phyloP scores from a whole-genome alignment of 2,113 vertebrate species.

The Egretta garzetta region DNA sequence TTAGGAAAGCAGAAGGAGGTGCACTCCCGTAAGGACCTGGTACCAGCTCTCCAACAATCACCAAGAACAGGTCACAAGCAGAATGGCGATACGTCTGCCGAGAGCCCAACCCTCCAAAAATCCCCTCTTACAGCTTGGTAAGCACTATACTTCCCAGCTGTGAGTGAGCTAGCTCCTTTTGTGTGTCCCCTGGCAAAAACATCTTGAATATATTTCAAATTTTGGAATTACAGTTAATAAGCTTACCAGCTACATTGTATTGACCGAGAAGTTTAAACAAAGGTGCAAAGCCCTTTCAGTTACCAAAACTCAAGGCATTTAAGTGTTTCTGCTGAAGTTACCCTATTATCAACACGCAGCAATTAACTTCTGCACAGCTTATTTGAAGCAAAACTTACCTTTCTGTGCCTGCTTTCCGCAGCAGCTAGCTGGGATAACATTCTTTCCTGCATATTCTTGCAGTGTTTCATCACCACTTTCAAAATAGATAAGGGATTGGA shows the following conservation, averaged over 20 bases:
- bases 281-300: neutral
- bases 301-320: neutral
- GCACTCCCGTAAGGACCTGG: neutral
- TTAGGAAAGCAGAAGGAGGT: neutral
- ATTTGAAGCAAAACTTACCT: constrained; percentile 73
- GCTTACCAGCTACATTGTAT: neutral
- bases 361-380: neutral
- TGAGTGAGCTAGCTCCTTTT: neutral
- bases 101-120: neutral
- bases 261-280: neutral
- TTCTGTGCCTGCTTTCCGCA: constrained; percentile 91
- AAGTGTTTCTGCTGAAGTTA: neutral
- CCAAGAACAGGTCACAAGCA: neutral
- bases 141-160: neutral
- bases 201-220: neutral
- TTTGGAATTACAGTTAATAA: neutral
- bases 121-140: neutral
- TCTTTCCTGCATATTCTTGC: constrained; percentile 95
- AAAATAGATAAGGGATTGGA: constrained; percentile 89
- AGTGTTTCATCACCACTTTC: constrained; percentile 94
- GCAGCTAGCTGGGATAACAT: constrained; percentile 95
- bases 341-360: neutral
- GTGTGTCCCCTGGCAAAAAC: neutral
- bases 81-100: neutral
- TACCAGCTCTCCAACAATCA: neutral